These are phyloP conservation scores for Regulus satrapa DNA, from an alignment of 2,113 vertebrate genomes.

Conservation along the genomic window DNA sequence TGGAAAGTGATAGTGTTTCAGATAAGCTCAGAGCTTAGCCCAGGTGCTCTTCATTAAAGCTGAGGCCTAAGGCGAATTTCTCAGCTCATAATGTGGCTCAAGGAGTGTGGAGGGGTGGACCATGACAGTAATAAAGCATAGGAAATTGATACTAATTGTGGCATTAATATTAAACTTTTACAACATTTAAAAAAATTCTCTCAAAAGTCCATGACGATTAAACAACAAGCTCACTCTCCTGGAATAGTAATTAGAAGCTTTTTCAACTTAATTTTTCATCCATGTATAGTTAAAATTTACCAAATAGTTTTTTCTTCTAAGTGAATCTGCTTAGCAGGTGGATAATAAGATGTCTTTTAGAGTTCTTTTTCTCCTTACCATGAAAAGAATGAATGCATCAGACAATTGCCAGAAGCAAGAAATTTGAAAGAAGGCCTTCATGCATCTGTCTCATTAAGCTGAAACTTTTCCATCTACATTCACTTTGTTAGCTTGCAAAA, in stretches of 20 bases:
- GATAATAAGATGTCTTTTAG: background rate
- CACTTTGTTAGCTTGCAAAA: conserved; percentile 10
- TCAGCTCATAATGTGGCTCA: background rate
- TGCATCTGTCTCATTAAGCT: background rate
- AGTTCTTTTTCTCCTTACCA: background rate
- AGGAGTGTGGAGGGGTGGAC: no score
- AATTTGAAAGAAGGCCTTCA: background rate
- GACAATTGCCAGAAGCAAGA: background rate
- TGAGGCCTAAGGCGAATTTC: background rate
- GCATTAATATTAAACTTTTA: background rate
- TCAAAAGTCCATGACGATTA: background rate
- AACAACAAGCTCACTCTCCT: background rate
- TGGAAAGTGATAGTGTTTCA: background rate
- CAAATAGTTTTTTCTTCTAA: background rate
- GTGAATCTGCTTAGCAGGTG: background rate
- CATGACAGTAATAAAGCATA: background rate
- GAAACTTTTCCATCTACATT: conserved; percentile 4
- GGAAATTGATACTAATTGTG: background rate
- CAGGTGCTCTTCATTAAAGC: background rate
- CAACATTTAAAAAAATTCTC: background rate
- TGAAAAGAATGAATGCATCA: background rate
- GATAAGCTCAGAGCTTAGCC: background rate
- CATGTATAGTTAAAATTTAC: background rate
- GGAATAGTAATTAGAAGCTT: background rate
- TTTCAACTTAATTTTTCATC: background rate